Evolutionary conservation across 2,113 vertebrate species (phyloP), one percentile per base, ranked within the genome.

Genomic region (Pseudorectes ferrugineus): DNA sequence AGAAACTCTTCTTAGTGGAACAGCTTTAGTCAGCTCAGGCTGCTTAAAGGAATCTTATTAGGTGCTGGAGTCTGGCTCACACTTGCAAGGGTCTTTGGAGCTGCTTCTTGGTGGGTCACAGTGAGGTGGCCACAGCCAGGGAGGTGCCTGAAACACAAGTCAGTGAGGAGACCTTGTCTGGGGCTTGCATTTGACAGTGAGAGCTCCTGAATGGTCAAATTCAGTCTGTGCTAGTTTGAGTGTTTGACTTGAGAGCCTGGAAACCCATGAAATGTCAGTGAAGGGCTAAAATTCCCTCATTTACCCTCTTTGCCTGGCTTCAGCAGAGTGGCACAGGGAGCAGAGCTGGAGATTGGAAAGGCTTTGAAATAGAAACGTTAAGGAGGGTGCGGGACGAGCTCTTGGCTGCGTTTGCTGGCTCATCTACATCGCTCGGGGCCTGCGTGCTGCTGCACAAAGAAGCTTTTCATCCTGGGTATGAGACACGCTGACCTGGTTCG

Each of bases 31-130:
- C 92, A 77, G 89, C 88, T 94, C 89, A 93, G 63, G 63, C 93
- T 96, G 82, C 95, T 96, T 96, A 95, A 80, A 77, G 24, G 79
- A 86, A 93, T 96, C 95, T 96, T 57, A 59, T 88, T 95, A 96
- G 89, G 74, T 83, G 67, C 57, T 73, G 85, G 92, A 92, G 82
- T 6, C 33, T 71, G 81, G 67, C 67, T 43, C 43, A 26, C 6
- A 1, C 85, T 71, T 36, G 49, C 6, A 10, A 33, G 43, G 57
- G 68, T 93, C 78, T 85, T 66, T 21, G 35, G 81, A 92, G 83
- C 76, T 2, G 18, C 72, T 51, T 25, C 62, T 58, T 58, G 71
- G 54, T 43, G 58, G 59, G 79, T 94, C 65, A 28, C 22, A 33
- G 81, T 2, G 4, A 82, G 49, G 62, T 66, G 87, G 63, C 46